Evolutionary conservation across 2,888 invertebrate genomes (phyloP), one percentile per base, ranked within the genome.

Genomic region (Caenorhabditis doughertyi): DNA sequence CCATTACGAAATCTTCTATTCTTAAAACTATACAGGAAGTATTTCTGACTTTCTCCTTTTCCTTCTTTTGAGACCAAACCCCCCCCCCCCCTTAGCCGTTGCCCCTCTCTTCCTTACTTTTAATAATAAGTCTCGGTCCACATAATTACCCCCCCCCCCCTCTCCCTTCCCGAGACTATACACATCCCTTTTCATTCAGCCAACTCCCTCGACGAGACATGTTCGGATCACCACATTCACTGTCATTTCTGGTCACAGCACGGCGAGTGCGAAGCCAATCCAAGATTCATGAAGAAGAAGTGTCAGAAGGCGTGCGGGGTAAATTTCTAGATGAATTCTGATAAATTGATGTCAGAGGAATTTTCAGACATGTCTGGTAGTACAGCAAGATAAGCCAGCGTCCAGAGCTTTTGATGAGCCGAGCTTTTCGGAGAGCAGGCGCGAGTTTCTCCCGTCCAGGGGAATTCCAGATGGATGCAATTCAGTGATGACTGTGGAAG

Each of bases 251-350:
- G 90, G 90, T 79, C 89, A 21, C 62, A 80, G 29, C 64, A 55
- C 18, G 83, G 83, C 39, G 91, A 91, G 74, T 91, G 91, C 58
- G 70, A 65, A 8, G 49, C 55, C n/a, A 91, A 91, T 77, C 87
- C 89, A 5, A 64, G 70, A 32, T 90, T 88, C 87, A 90, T 90
- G 90, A 71, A 68, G 3, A 65, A 67, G 64, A 84, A 90, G 60
- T 90, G 90, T 73, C 80, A 67, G 29, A 76, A 80, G 49, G 84
- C 89, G 9, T 89, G 89, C 44, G 79, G 72, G 47, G 73, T 73
- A 56, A 56, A 71, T 49, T 39, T 13, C 13, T 13, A 11, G 9
- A 8, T 13, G 16, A 32, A 32, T 9, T 32, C 5, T 32, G 4
- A 9, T 32, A 8, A 11, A 49, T 11, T n/a, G 25, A 44, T 13